Conservation (phyloP, 2,797 vertebrate genomes). For the Enteromius radiatus region DNA sequence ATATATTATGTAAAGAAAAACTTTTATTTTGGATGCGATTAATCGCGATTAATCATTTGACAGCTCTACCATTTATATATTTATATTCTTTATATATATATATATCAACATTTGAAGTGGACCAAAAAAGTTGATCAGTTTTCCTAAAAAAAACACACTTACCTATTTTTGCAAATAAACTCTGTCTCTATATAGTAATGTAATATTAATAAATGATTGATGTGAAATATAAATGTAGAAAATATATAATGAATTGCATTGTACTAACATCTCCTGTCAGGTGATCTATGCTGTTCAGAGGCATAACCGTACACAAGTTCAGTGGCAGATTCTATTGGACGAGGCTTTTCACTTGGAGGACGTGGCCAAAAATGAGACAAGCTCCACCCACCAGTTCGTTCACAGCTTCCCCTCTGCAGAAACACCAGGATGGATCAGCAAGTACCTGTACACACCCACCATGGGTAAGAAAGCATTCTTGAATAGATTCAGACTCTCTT, state of each 20-base stretch:
- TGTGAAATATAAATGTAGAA: not conserved
- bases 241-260: not conserved
- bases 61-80: too few species aligned
- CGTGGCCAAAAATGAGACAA: conserved; percentile 86
- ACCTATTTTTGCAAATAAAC: too few species aligned
- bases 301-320: conserved; percentile 85
- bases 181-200: too few species aligned
- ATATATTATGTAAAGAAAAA: too few species aligned
- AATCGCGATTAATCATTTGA: too few species aligned
- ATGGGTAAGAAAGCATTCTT: conserved; percentile 77
- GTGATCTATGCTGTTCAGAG: conserved; percentile 90
- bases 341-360: conserved; percentile 91
- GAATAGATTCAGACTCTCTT: not conserved
- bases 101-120: too few species aligned
- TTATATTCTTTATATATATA: too few species aligned
- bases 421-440: conserved; percentile 75
- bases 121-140: too few species aligned
- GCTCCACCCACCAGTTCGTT: conserved; percentile 79
- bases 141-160: too few species aligned
- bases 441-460: conserved; percentile 84
- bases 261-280: conserved; percentile 65
- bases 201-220: too few species aligned
- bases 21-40: too few species aligned
- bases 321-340: conserved; percentile 88
- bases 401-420: conserved; percentile 81